A percentile compares a stretch with the other conserved stretches of the same genome.
Conservation (phyloP, 1,140 invertebrate species). For the Bombyx mandarina region DNA sequence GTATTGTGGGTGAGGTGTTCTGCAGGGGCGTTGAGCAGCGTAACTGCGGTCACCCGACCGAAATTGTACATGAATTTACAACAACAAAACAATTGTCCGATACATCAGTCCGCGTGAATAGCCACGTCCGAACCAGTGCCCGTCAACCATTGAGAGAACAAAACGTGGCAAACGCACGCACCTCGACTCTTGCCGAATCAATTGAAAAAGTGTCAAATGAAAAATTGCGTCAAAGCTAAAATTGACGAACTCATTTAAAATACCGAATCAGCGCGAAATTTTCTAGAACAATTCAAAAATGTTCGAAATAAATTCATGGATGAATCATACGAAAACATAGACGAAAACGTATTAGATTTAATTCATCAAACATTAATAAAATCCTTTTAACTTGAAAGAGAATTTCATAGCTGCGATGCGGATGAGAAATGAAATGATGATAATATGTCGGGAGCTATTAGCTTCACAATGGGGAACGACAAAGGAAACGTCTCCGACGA, state of each 20-base stretch:
- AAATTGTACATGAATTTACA: conserved; percentile 56
- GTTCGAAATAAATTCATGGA: too few species aligned
- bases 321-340: too few species aligned
- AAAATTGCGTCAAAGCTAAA: conserved; percentile 40
- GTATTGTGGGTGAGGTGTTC: too few species aligned
- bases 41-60: conserved; percentile 42
- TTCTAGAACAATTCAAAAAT: too few species aligned
- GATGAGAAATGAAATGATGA: conserved; percentile 52
- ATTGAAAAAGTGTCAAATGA: conserved; percentile 45
- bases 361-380: conserved; percentile 9
- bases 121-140: conserved; percentile 39
- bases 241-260: conserved; percentile 12
- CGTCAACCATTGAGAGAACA: conserved; percentile 47
- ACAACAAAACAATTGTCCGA: conserved; percentile 44
- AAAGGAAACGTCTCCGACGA: conserved; percentile 49
- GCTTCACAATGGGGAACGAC: conserved; percentile 49
- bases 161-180: conserved; percentile 59
- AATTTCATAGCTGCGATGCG: conserved; percentile 38
- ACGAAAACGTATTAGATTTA: too few species aligned
- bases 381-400: conserved; percentile 30
- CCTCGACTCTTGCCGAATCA: conserved; percentile 20
- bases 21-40: conserved; percentile 19
- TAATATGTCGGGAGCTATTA: conserved; percentile 54
- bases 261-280: neutral
- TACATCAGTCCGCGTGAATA: conserved; percentile 34